Percentiles rank a stretch among this genome's conserved stretches.
Conservation (phyloP, 2,888 invertebrate species). For the Drosophila anceps region DNA sequence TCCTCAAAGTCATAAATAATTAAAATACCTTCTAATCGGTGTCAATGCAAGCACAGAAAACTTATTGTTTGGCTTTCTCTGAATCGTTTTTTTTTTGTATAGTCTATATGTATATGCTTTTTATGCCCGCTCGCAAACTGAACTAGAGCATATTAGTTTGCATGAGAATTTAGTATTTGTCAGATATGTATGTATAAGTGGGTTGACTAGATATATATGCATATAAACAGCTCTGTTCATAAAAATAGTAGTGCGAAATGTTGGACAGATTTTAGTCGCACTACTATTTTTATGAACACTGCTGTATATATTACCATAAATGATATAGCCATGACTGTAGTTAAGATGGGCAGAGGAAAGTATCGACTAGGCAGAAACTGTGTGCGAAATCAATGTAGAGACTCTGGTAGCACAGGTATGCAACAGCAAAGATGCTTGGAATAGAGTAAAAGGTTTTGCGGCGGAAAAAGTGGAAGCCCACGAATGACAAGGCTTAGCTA, state of each 20-base stretch:
- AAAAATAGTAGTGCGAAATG: too few species aligned
- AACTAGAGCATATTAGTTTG: neutral
- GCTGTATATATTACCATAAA: neutral
- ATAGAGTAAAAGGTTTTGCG: too few species aligned
- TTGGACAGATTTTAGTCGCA: too few species aligned
- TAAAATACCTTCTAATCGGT: constrained; percentile 82
- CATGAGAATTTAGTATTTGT: neutral
- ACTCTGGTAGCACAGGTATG: neutral
- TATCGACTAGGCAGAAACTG: neutral
- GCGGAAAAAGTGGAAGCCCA: too few species aligned
- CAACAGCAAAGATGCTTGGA: neutral
- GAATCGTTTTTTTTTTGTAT: neutral
- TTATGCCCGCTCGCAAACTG: neutral
- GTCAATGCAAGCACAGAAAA: constrained; percentile 77
- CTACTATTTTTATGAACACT: too few species aligned
- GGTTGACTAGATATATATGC: neutral
- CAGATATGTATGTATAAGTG: neutral
- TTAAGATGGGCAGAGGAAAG: neutral
- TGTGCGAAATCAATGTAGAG: neutral
- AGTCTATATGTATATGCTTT: constrained; percentile 8
- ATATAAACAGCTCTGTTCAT: neutral
- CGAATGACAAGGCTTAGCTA: too few species aligned
- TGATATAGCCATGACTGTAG: neutral
- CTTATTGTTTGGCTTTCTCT: constrained; percentile 39
- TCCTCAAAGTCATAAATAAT: constrained; percentile 83